Base-by-base conservation (phyloP, 2,797 vertebrate genomes). In the Tangara arthus region DNA sequence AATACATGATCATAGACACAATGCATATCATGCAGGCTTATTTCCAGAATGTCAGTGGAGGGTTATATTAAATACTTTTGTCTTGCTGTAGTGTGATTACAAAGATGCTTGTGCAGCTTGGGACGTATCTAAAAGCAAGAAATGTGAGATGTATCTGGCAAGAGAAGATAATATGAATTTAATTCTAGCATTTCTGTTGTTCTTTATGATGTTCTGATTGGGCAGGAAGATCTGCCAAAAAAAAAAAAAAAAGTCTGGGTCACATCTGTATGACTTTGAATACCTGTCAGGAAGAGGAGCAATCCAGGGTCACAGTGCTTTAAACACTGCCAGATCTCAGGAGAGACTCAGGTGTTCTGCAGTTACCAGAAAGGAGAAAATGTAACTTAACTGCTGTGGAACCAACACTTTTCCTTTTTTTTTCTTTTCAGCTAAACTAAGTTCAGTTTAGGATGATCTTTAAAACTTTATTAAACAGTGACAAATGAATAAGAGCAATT, bases 401-500 rank as follows among this genome's bases (percentile, higher is more conserved):
- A 91, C 68, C 75, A 93, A 6, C 12, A 90, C 66, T 21, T 84
- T 44, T 39, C 9, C 16, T 35, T 42, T 64, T 65, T 42, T 64
- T 65, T 65, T 61, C 1, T 44, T 44, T 28, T 30, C 35, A 56
- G 50, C 85, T 84, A 71, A 88, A 79, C 64, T 70, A 88, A 89
- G 85, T 96, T 94, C 56, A 37, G 52, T 95, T 97, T 93, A 93
- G 80, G 85, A 79, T 93, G 32, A 16, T 84, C 60, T 94, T 88
- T 70, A 50, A 39, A 87, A 82, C 30, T 87, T 91, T 37, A 50
- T 20, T 46, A 17, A 53, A 68, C 17, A 37, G 15, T 76, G 77
- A 47, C 22, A 53, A 79, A 39, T 20, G 41, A 73, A 86, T 60
- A 46, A 52, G 52, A 88, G 11, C 20, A 49, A 18, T 17, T 64